Percentiles rank a stretch among this genome's conserved stretches.
phyloP scores from a whole-genome alignment of 2,888 invertebrate genomes.

The Synergus gifuensis region DNA sequence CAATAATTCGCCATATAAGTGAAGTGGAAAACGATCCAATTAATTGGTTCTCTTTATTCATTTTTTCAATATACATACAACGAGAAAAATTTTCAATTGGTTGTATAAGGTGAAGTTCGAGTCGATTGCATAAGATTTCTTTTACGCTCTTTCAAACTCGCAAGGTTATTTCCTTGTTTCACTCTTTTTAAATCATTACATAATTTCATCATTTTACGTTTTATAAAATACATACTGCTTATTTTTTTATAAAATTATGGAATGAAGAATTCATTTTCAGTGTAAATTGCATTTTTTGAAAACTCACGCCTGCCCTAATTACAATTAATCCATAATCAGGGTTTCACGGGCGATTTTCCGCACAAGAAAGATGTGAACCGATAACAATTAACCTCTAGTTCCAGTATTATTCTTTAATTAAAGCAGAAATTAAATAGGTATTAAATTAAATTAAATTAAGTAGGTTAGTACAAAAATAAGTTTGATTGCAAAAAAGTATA shows the following conservation, averaged over 20 bases:
- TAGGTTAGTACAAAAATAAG: not conserved
- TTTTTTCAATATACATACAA: not conserved
- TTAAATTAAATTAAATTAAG: not conserved
- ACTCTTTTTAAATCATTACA: not conserved
- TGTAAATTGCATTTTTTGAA: not conserved
- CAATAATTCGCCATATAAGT: not conserved
- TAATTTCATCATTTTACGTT: no score
- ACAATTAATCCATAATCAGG: slow-evolving; percentile 47
- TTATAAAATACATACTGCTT: no score
- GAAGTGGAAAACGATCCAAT: not conserved
- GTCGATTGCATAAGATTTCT: not conserved
- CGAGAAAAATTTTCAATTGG: not conserved
- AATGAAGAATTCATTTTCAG: no score
- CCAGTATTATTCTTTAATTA: slow-evolving; percentile 24
- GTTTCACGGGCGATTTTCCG: slow-evolving; percentile 52
- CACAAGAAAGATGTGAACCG: slow-evolving; percentile 59
- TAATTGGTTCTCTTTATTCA: not conserved
- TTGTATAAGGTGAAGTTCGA: not conserved
- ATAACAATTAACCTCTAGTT: slow-evolving; percentile 53
- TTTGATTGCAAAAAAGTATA: not conserved
- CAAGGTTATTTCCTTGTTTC: not conserved
- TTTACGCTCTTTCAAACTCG: no score
- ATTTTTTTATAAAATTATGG: no score
- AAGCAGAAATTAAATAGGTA: not conserved
- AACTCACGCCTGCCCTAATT: not conserved